Percentiles rank a stretch among this genome's conserved stretches.
Evolutionary conservation across 2,888 invertebrate genomes (phyloP).

Genomic region (Mesoligia furuncula): DNA sequence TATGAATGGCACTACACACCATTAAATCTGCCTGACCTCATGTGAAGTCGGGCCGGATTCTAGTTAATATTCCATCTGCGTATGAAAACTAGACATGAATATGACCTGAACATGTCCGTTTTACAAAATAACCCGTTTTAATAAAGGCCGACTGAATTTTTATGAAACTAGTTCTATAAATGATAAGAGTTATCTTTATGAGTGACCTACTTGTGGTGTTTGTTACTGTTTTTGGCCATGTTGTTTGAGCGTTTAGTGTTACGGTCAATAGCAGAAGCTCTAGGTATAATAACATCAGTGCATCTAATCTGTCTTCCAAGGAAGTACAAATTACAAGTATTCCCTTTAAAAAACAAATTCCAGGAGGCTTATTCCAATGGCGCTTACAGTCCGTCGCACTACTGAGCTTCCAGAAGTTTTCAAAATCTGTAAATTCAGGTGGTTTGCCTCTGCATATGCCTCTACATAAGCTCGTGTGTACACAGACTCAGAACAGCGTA

Average conservation of each 20-base stretch:
- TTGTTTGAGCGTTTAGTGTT: constrained; percentile 16
- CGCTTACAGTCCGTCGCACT: too few relatives aligned
- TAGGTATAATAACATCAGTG: constrained; percentile 5
- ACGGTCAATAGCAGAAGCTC: neutral
- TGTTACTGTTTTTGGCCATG: constrained; percentile 14
- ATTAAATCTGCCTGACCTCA: constrained; percentile 32
- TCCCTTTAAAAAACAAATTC: too few relatives aligned
- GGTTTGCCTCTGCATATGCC: neutral
- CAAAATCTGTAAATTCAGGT: neutral
- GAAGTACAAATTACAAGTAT: too few relatives aligned
- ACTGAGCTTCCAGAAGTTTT: neutral
- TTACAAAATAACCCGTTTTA: constrained; percentile 36
- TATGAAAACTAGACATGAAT: constrained; percentile 3
- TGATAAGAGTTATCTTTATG: constrained; percentile 36
- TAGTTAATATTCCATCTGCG: constrained; percentile 32
- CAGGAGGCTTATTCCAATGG: too few relatives aligned
- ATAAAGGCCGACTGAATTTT: neutral
- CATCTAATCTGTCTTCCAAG: neutral
- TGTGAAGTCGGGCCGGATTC: constrained; percentile 6
- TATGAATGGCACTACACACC: constrained; percentile 7
- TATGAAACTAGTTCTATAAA: constrained; percentile 21
- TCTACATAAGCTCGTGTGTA: neutral
- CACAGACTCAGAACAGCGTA: too few relatives aligned
- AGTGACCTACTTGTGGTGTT: constrained; percentile 29
- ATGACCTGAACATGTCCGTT: constrained; percentile 15